These are phyloP conservation scores for Ceratotherium simum DNA, from an alignment of 2,113 vertebrate species.

Conservation along the genomic window DNA sequence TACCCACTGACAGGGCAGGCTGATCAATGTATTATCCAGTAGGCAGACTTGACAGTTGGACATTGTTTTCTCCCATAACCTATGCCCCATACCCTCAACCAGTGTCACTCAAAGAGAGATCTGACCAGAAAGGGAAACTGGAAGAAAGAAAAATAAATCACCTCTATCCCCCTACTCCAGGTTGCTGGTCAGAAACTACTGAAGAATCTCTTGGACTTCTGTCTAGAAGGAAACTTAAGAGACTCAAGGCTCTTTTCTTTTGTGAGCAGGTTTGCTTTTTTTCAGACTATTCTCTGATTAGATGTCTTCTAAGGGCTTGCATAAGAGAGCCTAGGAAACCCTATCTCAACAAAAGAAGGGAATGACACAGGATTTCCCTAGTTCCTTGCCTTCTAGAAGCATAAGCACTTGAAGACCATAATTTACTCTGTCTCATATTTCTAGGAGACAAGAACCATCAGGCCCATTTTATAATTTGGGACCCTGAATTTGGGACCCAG, in stretches of 20 bases:
- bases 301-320: constrained; percentile 23
- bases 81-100: neutral
- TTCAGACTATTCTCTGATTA: neutral
- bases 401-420: neutral
- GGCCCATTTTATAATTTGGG: neutral
- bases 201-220: neutral
- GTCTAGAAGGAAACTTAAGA: constrained; percentile 1
- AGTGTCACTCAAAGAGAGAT: constrained; percentile 39
- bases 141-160: constrained; percentile 30
- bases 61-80: neutral
- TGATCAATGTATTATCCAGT: neutral
- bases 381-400: neutral
- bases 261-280: neutral
- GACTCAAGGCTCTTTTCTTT: neutral
- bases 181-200: neutral
- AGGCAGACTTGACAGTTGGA: neutral
- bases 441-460: neutral
- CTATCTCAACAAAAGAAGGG: neutral
- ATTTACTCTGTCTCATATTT: neutral
- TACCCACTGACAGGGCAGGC: neutral
- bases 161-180: neutral
- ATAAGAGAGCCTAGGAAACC: neutral
- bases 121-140: constrained; percentile 21
- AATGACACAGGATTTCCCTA: neutral
- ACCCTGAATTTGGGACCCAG: neutral